Evolutionary conservation across 2,113 vertebrate species (phyloP).

Genomic region (Otocyon megalotis): DNA sequence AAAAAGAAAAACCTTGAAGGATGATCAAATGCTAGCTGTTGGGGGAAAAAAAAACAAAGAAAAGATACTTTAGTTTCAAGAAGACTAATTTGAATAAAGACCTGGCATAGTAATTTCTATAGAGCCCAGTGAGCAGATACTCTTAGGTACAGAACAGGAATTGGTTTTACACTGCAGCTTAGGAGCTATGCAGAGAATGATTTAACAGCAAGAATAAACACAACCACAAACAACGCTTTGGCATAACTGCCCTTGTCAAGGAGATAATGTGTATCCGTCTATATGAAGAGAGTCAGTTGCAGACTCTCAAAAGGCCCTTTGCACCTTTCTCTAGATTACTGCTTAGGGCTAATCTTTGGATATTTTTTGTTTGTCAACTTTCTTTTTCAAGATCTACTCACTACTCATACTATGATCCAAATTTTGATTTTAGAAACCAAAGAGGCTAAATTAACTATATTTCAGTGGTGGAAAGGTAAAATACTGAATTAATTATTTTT

Average conservation of each 20-base stretch:
- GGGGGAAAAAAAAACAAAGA: background rate
- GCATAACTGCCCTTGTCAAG: too few relatives aligned
- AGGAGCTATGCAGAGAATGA: background rate
- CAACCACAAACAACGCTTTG: background rate
- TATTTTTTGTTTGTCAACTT: background rate
- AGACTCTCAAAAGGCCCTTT: background rate
- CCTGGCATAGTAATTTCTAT: background rate
- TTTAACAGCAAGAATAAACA: background rate
- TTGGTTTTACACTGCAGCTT: background rate
- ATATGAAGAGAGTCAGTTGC: background rate
- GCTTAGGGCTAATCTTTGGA: background rate
- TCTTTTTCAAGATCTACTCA: background rate
- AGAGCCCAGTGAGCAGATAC: background rate
- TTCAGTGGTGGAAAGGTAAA: background rate
- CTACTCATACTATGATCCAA: background rate
- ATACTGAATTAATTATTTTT: background rate
- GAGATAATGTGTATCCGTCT: background rate
- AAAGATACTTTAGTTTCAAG: background rate
- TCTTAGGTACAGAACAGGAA: background rate
- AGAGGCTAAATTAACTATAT: background rate
- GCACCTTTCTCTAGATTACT: background rate
- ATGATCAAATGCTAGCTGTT: background rate
- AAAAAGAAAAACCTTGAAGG: background rate
- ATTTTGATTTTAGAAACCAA: background rate
- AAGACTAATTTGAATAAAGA: background rate